Percentiles rank a stretch among this genome's conserved stretches.
phyloP scores from a whole-genome alignment of 2,888 invertebrate genomes.

The Ceratothoa steindachneri region DNA sequence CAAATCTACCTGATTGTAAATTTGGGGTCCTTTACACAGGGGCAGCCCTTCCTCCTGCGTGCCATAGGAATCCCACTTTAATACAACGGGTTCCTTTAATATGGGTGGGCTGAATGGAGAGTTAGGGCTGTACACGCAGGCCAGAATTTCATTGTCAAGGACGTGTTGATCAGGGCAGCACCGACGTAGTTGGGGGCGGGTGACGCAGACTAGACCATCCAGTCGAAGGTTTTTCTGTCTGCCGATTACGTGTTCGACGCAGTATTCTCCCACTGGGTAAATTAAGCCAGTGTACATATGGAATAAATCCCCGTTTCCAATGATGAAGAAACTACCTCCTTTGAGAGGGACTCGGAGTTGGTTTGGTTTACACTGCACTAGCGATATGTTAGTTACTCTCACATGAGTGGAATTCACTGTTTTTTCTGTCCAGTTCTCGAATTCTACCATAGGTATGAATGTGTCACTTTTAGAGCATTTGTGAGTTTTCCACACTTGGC shows the following conservation, averaged over 20 bases:
- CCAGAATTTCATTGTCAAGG: not conserved
- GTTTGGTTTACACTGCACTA: not conserved
- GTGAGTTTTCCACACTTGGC: not conserved
- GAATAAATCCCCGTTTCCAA: not conserved
- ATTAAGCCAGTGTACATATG: not conserved
- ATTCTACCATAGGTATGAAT: not conserved
- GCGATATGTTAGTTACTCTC: not conserved
- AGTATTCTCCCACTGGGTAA: not conserved
- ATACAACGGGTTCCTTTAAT: not conserved
- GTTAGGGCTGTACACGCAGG: not conserved
- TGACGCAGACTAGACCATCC: not conserved
- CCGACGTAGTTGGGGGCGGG: not conserved
- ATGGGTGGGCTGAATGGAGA: not conserved
- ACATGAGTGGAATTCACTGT: not conserved
- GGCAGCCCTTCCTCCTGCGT: not conserved
- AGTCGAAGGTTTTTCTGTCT: not conserved
- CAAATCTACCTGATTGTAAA: not conserved
- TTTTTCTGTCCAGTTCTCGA: not conserved
- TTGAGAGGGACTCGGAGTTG: not conserved
- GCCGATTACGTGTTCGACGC: not conserved
- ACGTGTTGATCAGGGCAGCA: not conserved
- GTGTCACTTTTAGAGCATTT: not conserved
- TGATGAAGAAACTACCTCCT: not conserved
- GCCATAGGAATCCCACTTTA: not conserved
- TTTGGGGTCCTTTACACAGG: not conserved